Evolutionary conservation across 1,140 invertebrate species (phyloP).

Genomic region (Sminthurinus signatus): DNA sequence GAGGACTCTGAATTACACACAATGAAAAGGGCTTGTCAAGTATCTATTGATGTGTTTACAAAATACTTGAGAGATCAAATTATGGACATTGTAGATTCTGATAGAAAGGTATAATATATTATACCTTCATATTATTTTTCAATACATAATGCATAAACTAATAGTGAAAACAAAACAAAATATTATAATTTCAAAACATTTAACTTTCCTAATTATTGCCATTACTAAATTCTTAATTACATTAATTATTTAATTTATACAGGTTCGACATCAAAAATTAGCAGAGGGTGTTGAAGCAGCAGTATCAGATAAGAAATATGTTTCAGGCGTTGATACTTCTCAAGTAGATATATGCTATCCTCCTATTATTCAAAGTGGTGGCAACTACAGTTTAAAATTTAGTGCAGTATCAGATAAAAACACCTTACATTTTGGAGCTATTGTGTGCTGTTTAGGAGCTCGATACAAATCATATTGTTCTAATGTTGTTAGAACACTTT

Average conservation of each 20-base stretch:
- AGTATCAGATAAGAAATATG: conserved; percentile 88
- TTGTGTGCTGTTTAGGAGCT: conserved; percentile 88
- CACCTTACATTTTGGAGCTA: conserved; percentile 88
- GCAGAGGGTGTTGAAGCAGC: conserved; percentile 90
- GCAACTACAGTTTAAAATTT: conserved; percentile 95
- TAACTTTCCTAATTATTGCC: no score
- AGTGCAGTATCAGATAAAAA: conserved; percentile 91
- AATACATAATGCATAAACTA: no score
- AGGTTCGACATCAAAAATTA: conserved; percentile 78
- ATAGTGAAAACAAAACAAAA: no score
- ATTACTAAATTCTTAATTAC: background rate
- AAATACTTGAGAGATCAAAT: conserved; percentile 97
- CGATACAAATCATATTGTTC: conserved; percentile 98
- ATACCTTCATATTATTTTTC: background rate
- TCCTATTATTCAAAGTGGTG: conserved; percentile 96
- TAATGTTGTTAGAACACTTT: conserved; percentile 93
- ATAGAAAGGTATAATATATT: conserved; percentile 61
- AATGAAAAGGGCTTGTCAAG: conserved; percentile 89
- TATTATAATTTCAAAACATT: no score
- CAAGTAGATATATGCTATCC: conserved; percentile 97
- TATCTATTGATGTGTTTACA: conserved; percentile 89
- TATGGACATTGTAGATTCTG: conserved; percentile 97
- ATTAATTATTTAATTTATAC: conserved; percentile 2
- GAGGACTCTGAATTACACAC: conserved; percentile 87
- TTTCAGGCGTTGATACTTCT: conserved; percentile 68